A percentile compares a stretch with the other conserved stretches of the same genome.
phyloP scores from a whole-genome alignment of 2,888 invertebrate genomes.

The Synanthedon formicaeformis region DNA sequence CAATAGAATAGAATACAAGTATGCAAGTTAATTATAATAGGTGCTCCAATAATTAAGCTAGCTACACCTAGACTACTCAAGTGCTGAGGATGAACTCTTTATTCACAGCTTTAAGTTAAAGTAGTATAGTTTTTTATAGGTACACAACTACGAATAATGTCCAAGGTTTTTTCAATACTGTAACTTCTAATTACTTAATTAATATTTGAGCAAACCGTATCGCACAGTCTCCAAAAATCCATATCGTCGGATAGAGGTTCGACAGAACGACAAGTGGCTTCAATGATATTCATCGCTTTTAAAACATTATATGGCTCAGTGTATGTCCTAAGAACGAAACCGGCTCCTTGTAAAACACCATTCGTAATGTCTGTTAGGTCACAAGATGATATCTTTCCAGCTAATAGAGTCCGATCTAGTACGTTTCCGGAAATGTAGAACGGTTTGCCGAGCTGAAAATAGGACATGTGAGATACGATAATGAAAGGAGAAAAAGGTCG shows the following conservation, averaged over 20 bases:
- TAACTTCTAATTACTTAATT: too few relatives aligned
- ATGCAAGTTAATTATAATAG: too few relatives aligned
- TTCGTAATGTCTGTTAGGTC: conserved; percentile 24
- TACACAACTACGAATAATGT: too few relatives aligned
- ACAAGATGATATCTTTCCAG: conserved; percentile 8
- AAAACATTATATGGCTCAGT: conserved; percentile 10
- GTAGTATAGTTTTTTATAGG: too few relatives aligned
- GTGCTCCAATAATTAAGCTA: too few relatives aligned
- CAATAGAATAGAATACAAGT: too few relatives aligned
- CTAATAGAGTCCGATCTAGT: conserved; percentile 13
- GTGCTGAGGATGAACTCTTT: too few relatives aligned
- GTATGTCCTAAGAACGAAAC: conserved; percentile 16
- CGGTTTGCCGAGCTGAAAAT: conserved; percentile 19
- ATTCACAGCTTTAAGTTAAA: too few relatives aligned
- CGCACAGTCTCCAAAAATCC: conserved; percentile 15
- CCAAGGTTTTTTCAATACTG: too few relatives aligned
- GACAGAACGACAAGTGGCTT: conserved; percentile 12
- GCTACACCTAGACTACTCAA: too few relatives aligned
- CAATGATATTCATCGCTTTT: conserved; percentile 12
- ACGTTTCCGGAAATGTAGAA: conserved; percentile 25
- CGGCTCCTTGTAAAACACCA: conserved; percentile 19
- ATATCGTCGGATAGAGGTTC: conserved; percentile 12
- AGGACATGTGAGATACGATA: background rate
- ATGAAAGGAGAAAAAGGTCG: background rate
- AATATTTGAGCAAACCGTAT: background rate